Conservation (phyloP, 2,113 vertebrate species). For the Antigone vipio region DNA sequence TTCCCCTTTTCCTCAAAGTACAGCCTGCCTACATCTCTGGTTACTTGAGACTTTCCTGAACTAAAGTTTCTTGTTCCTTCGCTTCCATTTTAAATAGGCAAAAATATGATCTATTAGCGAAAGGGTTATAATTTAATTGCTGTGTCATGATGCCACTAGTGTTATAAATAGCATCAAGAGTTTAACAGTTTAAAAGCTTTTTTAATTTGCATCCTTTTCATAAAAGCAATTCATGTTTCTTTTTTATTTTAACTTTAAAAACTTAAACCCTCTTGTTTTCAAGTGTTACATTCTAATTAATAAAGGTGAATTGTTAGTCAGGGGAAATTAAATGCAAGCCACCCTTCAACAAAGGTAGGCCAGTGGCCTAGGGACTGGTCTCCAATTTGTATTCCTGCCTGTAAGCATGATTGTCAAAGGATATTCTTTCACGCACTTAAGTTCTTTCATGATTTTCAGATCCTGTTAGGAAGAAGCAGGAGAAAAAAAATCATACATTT, state of each 20-base stretch:
- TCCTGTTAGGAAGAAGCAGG: background rate
- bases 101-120: background rate
- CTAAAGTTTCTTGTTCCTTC: background rate
- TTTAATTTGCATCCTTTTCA: background rate
- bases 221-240: background rate
- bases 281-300: constrained; percentile 47
- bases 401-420: constrained; percentile 45
- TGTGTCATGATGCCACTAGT: constrained; percentile 38
- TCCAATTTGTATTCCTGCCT: constrained; percentile 47
- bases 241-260: background rate
- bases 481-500: constrained; percentile 12
- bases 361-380: constrained; percentile 32
- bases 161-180: background rate
- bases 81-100: background rate
- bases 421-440: constrained; percentile 42
- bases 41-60: background rate
- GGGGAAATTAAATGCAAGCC: constrained; percentile 57
- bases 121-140: constrained; percentile 48
- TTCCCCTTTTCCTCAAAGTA: background rate
- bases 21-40: background rate
- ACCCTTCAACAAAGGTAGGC: constrained; percentile 53
- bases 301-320: constrained; percentile 52
- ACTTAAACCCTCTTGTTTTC: background rate
- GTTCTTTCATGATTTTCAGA: constrained; percentile 52
- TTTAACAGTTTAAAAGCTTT: background rate